A percentile compares a stretch with the other conserved stretches of the same genome.
Evolutionary conservation across 2,888 invertebrate genomes (phyloP).

Genomic region (Augochlorella aurata): DNA sequence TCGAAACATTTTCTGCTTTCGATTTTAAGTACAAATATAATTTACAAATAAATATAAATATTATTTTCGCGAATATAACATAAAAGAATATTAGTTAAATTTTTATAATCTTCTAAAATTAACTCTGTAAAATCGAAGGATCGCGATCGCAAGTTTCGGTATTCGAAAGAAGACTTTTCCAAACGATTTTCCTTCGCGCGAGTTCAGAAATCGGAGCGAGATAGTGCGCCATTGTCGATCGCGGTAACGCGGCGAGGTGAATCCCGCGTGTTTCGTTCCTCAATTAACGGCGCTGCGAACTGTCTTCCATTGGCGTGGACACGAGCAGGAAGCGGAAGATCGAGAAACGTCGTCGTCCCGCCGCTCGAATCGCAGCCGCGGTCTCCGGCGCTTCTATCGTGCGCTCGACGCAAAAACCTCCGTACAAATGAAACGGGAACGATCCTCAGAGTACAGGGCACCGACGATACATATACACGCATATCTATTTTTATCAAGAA

Average conservation of each 20-base stretch:
- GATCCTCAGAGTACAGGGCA: slow-evolving; percentile 38
- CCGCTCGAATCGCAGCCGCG: not conserved
- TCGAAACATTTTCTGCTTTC: no score
- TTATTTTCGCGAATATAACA: no score
- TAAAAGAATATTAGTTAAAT: no score
- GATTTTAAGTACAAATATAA: no score
- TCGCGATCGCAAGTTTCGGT: no score
- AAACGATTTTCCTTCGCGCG: no score
- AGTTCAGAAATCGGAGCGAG: not conserved
- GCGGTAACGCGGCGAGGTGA: not conserved
- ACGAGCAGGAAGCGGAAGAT: not conserved
- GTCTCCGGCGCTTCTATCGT: slow-evolving; percentile 17
- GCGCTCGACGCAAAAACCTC: slow-evolving; percentile 1
- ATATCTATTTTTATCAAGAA: slow-evolving; percentile 60
- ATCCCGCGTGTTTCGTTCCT: not conserved
- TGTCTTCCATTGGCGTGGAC: slow-evolving; percentile 46
- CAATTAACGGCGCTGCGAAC: slow-evolving; percentile 25
- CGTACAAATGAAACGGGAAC: slow-evolving; percentile 43
- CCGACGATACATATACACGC: slow-evolving; percentile 25
- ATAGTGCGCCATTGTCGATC: not conserved
- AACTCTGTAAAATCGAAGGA: no score
- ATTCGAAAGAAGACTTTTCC: no score
- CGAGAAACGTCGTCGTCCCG: slow-evolving; percentile 6
- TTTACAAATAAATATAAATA: no score
- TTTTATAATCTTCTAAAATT: no score